Conservation (phyloP, 2,113 vertebrate genomes). For the Passerina amoena region DNA sequence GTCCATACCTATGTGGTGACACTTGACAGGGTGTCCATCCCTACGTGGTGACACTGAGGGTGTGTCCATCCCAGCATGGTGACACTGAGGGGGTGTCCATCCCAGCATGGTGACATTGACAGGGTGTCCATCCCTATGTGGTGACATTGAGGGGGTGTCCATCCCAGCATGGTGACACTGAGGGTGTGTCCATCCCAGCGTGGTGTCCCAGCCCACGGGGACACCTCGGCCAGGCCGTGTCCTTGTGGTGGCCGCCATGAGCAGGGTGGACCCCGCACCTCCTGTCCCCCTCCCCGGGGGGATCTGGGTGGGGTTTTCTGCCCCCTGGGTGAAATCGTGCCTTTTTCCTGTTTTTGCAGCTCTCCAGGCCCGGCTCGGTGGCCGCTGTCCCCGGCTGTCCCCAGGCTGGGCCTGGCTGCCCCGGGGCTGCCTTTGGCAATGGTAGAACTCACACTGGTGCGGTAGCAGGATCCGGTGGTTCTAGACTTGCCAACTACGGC, state of each 20-base stretch:
- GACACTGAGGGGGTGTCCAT: too few relatives aligned
- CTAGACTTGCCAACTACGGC: slow-evolving; percentile 99
- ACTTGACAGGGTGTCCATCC: too few relatives aligned
- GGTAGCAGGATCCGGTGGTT: slow-evolving; percentile 99
- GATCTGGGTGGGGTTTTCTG: accelerated
- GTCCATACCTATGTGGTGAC: too few relatives aligned
- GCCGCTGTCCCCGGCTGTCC: not conserved
- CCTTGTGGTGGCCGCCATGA: accelerated
- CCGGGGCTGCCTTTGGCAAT: slow-evolving; percentile 96
- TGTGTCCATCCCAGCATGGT: not conserved
- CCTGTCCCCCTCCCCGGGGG: accelerated
- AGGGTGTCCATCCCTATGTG: not conserved
- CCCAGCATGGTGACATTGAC: not conserved
- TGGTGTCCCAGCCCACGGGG: not conserved
- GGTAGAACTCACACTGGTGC: slow-evolving; percentile 99
- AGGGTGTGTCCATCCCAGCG: too few relatives aligned
- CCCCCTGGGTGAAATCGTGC: accelerated
- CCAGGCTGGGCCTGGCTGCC: not conserved
- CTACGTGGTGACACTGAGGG: too few relatives aligned
- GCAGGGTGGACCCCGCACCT: not conserved
- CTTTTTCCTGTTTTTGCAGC: not conserved
- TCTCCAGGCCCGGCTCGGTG: accelerated
- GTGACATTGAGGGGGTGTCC: not conserved
- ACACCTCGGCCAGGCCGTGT: not conserved
- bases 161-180: not conserved